Conservation (phyloP, 2,888 invertebrate genomes). For the Leptinotarsa rubiginosa region DNA sequence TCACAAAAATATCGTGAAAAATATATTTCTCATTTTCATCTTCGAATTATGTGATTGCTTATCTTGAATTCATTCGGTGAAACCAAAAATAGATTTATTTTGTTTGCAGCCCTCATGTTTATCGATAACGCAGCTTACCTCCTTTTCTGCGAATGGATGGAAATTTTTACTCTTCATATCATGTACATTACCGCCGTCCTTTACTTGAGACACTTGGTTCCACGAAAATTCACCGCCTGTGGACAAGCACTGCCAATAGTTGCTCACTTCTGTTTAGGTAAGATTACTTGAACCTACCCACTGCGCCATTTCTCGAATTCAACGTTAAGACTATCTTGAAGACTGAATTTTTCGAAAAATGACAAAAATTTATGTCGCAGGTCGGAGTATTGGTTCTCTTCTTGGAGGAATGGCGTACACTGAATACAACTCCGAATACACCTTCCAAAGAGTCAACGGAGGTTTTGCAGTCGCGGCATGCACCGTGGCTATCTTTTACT, state of each 20-base stretch:
- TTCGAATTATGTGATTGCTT: background rate
- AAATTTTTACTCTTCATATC: slow-evolving; percentile 81
- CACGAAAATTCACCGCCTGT: slow-evolving; percentile 80
- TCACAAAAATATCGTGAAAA: too few relatives aligned
- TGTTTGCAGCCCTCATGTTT: slow-evolving; percentile 69
- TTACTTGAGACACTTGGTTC: slow-evolving; percentile 84
- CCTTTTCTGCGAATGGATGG: slow-evolving; percentile 78
- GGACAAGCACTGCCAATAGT: slow-evolving; percentile 84
- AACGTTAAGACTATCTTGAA: background rate
- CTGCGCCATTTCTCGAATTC: background rate
- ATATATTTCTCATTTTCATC: background rate
- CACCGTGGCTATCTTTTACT: slow-evolving; percentile 75
- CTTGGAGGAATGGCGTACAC: slow-evolving; percentile 69
- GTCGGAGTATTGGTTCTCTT: slow-evolving; percentile 79
- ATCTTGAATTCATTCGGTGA: background rate
- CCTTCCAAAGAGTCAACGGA: slow-evolving; percentile 71
- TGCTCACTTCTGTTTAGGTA: slow-evolving; percentile 82
- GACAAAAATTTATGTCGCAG: slow-evolving; percentile 62
- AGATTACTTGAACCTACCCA: slow-evolving; percentile 19
- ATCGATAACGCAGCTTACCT: slow-evolving; percentile 74
- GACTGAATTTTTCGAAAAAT: background rate
- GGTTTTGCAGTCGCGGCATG: slow-evolving; percentile 77
- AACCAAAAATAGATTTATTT: background rate
- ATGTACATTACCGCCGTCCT: slow-evolving; percentile 85
- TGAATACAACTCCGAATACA: slow-evolving; percentile 50